A percentile compares a stretch with the other conserved stretches of the same genome.
Conservation (phyloP, 2,113 vertebrate genomes). For the Serilophus lunatus region DNA sequence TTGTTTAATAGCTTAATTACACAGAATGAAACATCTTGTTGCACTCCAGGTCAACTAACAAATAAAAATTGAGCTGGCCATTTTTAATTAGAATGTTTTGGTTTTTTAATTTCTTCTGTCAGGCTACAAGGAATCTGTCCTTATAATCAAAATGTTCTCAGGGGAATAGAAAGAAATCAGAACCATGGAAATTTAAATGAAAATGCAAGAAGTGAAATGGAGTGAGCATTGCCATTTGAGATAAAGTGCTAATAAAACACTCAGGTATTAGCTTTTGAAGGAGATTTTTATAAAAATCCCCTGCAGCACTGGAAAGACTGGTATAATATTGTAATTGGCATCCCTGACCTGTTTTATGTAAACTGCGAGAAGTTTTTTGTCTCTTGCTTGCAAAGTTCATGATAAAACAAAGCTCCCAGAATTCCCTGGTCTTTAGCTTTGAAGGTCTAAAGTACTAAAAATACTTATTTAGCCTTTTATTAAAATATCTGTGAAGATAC, state of each 20-base stretch:
- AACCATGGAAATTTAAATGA: background rate
- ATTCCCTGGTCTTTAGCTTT: background rate
- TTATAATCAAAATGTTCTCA: background rate
- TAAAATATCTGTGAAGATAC: background rate
- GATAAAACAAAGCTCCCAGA: slow-evolving; percentile 18
- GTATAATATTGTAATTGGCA: slow-evolving; percentile 23
- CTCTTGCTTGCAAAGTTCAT: background rate
- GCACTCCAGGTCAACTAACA: slow-evolving; percentile 6
- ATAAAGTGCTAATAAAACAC: slow-evolving; percentile 22
- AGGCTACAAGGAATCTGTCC: background rate
- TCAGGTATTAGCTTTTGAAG: background rate
- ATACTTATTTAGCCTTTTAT: background rate
- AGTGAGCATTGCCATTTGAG: background rate
- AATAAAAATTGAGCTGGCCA: slow-evolving; percentile 4
- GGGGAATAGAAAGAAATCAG: background rate
- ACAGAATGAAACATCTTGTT: background rate
- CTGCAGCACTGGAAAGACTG: background rate
- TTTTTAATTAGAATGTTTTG: slow-evolving; percentile 9
- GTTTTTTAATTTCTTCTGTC: background rate
- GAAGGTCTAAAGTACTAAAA: background rate
- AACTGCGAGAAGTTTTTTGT: background rate
- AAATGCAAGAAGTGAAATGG: background rate
- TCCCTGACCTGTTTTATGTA: background rate
- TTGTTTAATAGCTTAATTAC: background rate
- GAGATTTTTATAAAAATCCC: slow-evolving; percentile 9